Percentiles rank a stretch among this genome's conserved stretches.
Conservation (phyloP, 2,113 vertebrate species). For the Ivindomyrus marchei region DNA sequence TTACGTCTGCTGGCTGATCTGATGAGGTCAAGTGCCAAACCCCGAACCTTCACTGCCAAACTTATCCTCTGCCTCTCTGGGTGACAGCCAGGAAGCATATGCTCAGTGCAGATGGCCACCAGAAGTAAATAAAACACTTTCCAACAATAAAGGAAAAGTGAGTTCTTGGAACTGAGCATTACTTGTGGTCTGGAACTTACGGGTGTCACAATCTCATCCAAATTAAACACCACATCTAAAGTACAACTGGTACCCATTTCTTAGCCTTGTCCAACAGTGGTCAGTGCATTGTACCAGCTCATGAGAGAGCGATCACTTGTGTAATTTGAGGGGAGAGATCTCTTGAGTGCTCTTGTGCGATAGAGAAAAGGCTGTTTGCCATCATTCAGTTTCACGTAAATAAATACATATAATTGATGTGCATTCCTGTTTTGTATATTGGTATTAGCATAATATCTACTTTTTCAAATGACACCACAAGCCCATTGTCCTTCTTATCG, state of each 20-base stretch:
- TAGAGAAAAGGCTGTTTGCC: neutral
- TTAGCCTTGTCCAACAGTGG: neutral
- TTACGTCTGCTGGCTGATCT: neutral
- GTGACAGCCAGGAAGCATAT: neutral
- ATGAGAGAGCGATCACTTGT: neutral
- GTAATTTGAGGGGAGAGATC: neutral
- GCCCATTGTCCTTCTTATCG: neutral
- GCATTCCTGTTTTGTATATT: neutral
- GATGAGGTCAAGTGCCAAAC: slow-evolving; percentile 14
- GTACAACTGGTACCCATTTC: neutral
- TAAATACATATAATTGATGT: neutral
- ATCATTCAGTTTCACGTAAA: neutral
- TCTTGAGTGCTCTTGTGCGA: neutral
- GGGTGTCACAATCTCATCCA: neutral
- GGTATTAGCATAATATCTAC: neutral
- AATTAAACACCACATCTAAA: slow-evolving; percentile 15
- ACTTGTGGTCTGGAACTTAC: neutral
- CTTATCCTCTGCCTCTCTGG: neutral
- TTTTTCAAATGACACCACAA: neutral
- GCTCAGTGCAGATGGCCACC: neutral
- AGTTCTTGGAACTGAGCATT: neutral
- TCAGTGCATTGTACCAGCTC: neutral
- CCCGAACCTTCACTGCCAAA: slow-evolving; percentile 11
- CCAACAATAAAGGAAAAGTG: slow-evolving; percentile 15
- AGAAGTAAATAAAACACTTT: neutral